Conservation (phyloP, 1,140 invertebrate species). For the Mercenaria mercenaria region DNA sequence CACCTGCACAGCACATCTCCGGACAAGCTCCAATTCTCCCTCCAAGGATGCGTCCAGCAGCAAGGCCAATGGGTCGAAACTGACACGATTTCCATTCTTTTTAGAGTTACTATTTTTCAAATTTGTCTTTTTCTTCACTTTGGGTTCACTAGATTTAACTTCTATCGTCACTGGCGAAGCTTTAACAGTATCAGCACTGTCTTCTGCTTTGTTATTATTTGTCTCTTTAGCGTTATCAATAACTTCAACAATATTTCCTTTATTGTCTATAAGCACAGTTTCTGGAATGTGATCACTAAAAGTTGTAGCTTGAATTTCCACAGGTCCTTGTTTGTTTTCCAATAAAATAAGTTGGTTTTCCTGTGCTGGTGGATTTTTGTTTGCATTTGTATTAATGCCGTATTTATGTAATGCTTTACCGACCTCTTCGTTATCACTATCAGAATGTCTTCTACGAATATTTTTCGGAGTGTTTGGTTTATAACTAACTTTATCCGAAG, state of each 20-base stretch:
- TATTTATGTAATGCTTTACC: constrained; percentile 76
- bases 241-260: constrained; percentile 75
- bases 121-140: constrained; percentile 79
- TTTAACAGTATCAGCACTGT: constrained; percentile 6
- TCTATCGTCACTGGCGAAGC: constrained; percentile 22
- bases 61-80: constrained; percentile 98
- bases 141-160: constrained; percentile 53
- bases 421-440: constrained; percentile 83
- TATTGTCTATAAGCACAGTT: constrained; percentile 74
- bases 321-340: constrained; percentile 54
- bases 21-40: constrained; percentile 98
- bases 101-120: constrained; percentile 73
- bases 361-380: constrained; percentile 67
- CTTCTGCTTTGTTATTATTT: constrained; percentile 17
- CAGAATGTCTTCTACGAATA: constrained; percentile 81
- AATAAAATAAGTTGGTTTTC: constrained; percentile 57
- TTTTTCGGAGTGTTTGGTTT: constrained; percentile 82
- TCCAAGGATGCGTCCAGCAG: constrained; percentile 98
- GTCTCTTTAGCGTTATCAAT: constrained; percentile 51
- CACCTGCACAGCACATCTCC: constrained; percentile 97
- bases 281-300: constrained; percentile 74
- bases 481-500: constrained; percentile 84
- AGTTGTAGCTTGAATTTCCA: constrained; percentile 73
- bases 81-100: constrained; percentile 90
- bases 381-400: constrained; percentile 70